These are phyloP conservation scores for Brenthis hecate DNA, from an alignment of 2,888 invertebrate genomes.

Conservation along the genomic window DNA sequence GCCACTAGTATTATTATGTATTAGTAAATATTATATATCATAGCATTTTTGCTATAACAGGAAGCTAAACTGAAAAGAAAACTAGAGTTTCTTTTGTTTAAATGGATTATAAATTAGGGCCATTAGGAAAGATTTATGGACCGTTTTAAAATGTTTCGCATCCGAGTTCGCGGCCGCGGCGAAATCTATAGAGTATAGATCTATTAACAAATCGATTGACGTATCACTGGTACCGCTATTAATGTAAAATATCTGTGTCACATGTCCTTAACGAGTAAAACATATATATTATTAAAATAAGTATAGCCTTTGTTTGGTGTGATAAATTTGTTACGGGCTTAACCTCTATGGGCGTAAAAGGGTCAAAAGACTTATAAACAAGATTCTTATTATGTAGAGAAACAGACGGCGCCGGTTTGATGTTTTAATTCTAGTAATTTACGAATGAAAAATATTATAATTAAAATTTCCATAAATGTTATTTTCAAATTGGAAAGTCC, in stretches of 20 bases:
- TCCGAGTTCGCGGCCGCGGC: constrained; percentile 22
- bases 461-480: constrained; percentile 30
- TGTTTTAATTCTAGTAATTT: constrained; percentile 30
- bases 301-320: constrained; percentile 24
- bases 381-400: constrained; percentile 26
- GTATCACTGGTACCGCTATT: constrained; percentile 9
- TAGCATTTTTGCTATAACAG: too few relatives aligned
- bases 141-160: constrained; percentile 18
- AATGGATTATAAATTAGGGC: constrained; percentile 18
- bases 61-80: too few relatives aligned
- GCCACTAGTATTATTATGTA: too few relatives aligned
- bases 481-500: constrained; percentile 28
- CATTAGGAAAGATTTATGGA: constrained; percentile 28
- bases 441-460: constrained; percentile 28
- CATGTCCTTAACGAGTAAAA: constrained; percentile 16
- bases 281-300: constrained; percentile 2
- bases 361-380: constrained; percentile 32
- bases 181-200: constrained; percentile 22
- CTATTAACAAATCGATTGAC: constrained; percentile 22
- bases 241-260: constrained; percentile 10
- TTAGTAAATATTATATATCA: too few relatives aligned
- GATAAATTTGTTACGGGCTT: constrained; percentile 23
- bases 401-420: constrained; percentile 27
- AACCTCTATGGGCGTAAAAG: constrained; percentile 20
- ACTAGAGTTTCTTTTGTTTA: constrained; percentile 9